Base-by-base conservation (phyloP, 2,113 vertebrate genomes). In the Gambusia holbrooki region DNA sequence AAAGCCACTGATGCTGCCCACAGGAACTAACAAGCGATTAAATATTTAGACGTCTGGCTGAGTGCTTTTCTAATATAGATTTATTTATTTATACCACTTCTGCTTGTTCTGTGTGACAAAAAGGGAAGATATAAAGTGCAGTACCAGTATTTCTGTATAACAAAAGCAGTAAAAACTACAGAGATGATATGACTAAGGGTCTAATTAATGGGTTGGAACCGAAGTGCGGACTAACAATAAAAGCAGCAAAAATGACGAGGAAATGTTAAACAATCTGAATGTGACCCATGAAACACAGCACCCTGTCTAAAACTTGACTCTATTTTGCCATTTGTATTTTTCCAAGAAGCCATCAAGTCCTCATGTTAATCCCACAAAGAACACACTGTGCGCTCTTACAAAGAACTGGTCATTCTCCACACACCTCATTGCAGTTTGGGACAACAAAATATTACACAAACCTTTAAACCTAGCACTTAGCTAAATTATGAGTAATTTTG, bases 31-130 rank as follows among this genome's bases (percentile, higher is more conserved):
- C 76, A 76, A 65, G 5, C 62, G 25, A 89, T 92, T 80, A 92
- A 92, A 91, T 89, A 90, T 90, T 90, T 76, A 91, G 80, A 64
- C 84, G 63, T 76, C 71, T 79, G 1, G 40, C 82, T 58, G 65
- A 90, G 87, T 88, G 86, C 90, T 90, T 40, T 85, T 89, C 88
- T 87, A 85, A 87, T 84, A 80, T 71, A 64, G 71, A 84, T 88
- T 88, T 63, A 92, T 83, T 90, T 89, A 92, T 93, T 93, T 62
- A 90, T 90, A 77, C 66, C 40, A 64, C 66, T 30, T 73, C 80
- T 82, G 76, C 77, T 87, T 48, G 13, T 77, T 88, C 72, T 71
- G 67, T 0, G n/a, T 32, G 70, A 82, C 62, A 74, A 82, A 74
- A 82, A 84, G 3, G 48, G 1, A 2, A 12, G 71, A 76, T 81